Percentiles rank a stretch among this genome's conserved stretches.
These are phyloP conservation scores for Tylochromis polylepis DNA, from an alignment of 2,113 vertebrate genomes.

Conservation along the genomic window DNA sequence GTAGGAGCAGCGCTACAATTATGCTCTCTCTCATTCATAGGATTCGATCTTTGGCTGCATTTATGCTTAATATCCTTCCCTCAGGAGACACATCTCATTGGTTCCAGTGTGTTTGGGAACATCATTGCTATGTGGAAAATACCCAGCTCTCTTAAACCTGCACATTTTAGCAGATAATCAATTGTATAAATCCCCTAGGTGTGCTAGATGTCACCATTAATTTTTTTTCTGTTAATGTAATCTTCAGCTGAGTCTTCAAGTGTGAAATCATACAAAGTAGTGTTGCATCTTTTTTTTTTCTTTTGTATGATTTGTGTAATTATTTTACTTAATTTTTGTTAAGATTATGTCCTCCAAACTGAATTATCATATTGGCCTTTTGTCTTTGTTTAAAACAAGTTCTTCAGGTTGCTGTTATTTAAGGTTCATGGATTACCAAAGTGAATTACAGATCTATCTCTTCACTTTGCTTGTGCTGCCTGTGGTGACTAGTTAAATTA, in stretches of 20 bases:
- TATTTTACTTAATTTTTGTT: not conserved
- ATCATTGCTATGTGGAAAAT: not conserved
- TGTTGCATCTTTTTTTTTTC: not conserved
- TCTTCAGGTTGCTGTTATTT: not conserved
- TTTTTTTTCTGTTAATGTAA: not conserved
- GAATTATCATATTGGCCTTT: not conserved
- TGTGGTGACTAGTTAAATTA: not conserved
- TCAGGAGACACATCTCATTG: not conserved
- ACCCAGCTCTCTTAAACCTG: not conserved
- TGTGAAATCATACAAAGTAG: not conserved
- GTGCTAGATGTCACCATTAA: not conserved
- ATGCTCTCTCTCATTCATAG: not conserved
- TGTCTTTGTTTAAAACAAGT: not conserved
- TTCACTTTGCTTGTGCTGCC: not conserved
- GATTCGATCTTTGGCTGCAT: not conserved
- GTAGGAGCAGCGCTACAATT: not conserved
- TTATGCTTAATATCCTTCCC: not conserved
- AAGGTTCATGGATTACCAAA: not conserved
- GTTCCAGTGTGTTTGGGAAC: not conserved
- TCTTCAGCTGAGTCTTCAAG: not conserved
- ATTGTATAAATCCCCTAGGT: not conserved
- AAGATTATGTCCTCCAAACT: not conserved
- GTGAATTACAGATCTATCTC: not conserved
- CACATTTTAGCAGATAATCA: not conserved
- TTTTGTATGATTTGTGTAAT: not conserved